phyloP scores from a whole-genome alignment of 2,888 invertebrate genomes.

The Mylabris sibirica region DNA sequence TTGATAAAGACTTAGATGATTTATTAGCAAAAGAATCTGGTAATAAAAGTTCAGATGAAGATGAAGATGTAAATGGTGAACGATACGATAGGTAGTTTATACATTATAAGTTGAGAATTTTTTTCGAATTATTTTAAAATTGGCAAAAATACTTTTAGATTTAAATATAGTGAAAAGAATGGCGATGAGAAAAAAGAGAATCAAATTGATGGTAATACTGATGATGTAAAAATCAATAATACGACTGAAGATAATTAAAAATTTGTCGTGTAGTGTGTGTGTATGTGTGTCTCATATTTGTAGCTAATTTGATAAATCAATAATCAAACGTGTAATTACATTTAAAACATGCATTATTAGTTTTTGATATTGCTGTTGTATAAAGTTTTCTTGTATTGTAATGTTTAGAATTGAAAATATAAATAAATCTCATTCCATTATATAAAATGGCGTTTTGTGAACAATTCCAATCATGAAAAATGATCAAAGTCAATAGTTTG shows the following conservation, averaged over 20 bases:
- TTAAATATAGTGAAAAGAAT: conserved; percentile 57
- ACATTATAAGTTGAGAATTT: background rate
- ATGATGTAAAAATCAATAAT: conserved; percentile 34
- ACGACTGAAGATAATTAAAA: conserved; percentile 30
- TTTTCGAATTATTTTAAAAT: conserved; percentile 3
- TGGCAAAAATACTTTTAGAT: conserved; percentile 42
- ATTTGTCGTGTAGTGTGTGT: background rate
- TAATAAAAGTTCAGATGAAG: conserved; percentile 70
- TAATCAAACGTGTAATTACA: background rate
- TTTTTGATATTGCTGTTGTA: background rate
- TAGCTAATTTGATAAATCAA: background rate
- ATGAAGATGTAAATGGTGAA: conserved; percentile 70
- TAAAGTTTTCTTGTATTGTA: background rate
- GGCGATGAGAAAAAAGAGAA: conserved; percentile 47
- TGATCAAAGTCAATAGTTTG: no score
- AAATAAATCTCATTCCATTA: conserved; percentile 17
- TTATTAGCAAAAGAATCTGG: conserved; percentile 73
- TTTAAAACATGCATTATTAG: background rate
- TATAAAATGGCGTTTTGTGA: background rate
- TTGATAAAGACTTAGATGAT: conserved; percentile 82
- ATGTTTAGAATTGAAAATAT: background rate
- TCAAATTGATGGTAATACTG: conserved; percentile 22
- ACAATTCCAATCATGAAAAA: background rate
- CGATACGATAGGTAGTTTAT: conserved; percentile 57
- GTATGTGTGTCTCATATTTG: conserved; percentile 10